Evolutionary conservation across 2,113 vertebrate genomes (phyloP).

Genomic region (Nesoenas mayeri): DNA sequence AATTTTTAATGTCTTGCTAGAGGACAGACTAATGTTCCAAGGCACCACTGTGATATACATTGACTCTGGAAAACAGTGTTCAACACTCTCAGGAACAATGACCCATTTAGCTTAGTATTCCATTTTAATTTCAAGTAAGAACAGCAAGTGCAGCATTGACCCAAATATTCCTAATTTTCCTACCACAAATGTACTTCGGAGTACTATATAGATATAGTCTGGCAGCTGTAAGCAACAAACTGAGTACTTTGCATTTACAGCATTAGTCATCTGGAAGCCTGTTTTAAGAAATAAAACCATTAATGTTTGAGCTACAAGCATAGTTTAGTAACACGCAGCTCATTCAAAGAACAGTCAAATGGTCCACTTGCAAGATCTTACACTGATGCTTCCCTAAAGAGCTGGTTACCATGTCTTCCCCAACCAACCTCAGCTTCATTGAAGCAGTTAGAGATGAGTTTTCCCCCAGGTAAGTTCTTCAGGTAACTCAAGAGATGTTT

Average conservation of each 20-base stretch:
- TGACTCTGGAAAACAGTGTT: background rate
- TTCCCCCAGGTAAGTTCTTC: background rate
- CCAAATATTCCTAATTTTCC: background rate
- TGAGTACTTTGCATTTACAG: background rate
- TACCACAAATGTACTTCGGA: background rate
- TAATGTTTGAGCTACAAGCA: fast-evolving
- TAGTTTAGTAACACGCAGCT: background rate
- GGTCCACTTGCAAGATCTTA: background rate
- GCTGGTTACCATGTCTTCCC: fast-evolving
- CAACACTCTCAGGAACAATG: background rate
- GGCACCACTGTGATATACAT: background rate
- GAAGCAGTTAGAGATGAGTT: background rate
- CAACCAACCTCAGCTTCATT: background rate
- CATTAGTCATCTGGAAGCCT: background rate
- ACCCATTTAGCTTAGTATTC: background rate
- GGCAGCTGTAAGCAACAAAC: fast-evolving
- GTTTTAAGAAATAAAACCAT: background rate
- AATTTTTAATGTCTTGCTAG: background rate
- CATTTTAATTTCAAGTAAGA: background rate
- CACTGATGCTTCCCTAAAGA: background rate
- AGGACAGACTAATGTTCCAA: background rate
- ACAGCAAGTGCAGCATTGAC: background rate
- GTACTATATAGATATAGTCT: background rate
- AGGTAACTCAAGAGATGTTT: background rate
- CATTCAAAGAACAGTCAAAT: background rate